phyloP scores from a whole-genome alignment of 2,888 invertebrate genomes.

The Ichneumon xanthorius region DNA sequence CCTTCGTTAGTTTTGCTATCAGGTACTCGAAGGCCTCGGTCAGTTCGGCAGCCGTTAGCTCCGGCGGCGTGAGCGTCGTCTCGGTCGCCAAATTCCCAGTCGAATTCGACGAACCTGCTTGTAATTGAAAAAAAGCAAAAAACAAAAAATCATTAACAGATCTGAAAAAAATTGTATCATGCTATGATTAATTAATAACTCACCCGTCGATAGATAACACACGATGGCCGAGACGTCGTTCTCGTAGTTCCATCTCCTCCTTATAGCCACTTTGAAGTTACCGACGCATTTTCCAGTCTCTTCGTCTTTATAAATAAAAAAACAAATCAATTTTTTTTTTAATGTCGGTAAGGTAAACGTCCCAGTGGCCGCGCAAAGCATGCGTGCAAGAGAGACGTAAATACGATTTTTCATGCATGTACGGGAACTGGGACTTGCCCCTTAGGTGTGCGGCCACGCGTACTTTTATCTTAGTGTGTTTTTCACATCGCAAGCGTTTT shows the following conservation, averaged over 20 bases:
- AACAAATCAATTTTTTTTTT: not conserved
- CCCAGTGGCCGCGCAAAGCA: no score
- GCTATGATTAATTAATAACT: slow-evolving; percentile 60
- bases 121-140: slow-evolving; percentile 1
- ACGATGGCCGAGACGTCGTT: slow-evolving; percentile 94
- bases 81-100: slow-evolving; percentile 82
- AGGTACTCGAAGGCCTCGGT: slow-evolving; percentile 87
- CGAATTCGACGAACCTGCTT: slow-evolving; percentile 82
- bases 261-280: slow-evolving; percentile 93
- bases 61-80: slow-evolving; percentile 80
- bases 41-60: slow-evolving; percentile 85
- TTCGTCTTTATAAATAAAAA: slow-evolving; percentile 88
- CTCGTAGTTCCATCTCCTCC: slow-evolving; percentile 95
- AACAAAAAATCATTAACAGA: not conserved
- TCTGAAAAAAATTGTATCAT: not conserved
- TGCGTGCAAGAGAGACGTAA: no score
- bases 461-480: not conserved
- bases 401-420: no score
- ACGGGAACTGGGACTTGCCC: no score
- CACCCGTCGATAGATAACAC: slow-evolving; percentile 92
- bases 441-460: no score
- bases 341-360: no score
- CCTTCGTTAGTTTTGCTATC: slow-evolving; percentile 86
- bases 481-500: slow-evolving; percentile 1
- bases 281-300: slow-evolving; percentile 95